Percentiles rank a stretch among this genome's conserved stretches.
These are phyloP conservation scores for Drosophila saltans DNA, from an alignment of 1,140 invertebrate genomes.

Conservation along the genomic window DNA sequence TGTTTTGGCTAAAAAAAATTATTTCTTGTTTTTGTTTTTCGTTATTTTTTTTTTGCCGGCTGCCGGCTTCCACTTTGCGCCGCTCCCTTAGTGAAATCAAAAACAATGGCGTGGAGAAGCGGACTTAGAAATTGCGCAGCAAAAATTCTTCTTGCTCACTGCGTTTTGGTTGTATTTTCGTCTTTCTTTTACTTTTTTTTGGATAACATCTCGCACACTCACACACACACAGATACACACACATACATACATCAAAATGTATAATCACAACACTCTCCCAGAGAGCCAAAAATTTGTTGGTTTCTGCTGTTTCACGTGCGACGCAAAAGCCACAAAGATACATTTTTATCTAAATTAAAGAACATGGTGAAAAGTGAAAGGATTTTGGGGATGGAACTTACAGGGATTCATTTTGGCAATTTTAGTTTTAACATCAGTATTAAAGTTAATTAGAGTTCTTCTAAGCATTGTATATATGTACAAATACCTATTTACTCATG, in stretches of 20 bases:
- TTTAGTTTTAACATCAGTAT: background rate
- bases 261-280: conserved; percentile 19
- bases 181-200: conserved; percentile 36
- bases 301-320: conserved; percentile 28
- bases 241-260: background rate
- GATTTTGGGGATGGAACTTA: background rate
- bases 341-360: conserved; percentile 7
- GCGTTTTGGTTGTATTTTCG: conserved; percentile 44
- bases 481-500: too few species aligned
- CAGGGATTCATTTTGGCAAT: background rate
- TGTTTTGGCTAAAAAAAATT: conserved; percentile 18
- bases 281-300: conserved; percentile 24
- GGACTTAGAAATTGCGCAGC: conserved; percentile 73
- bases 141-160: conserved; percentile 28
- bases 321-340: conserved; percentile 41
- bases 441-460: too few species aligned
- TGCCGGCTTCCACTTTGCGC: background rate
- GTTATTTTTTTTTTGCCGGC: conserved; percentile 14
- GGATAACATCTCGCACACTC: conserved; percentile 41
- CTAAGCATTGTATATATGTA: too few species aligned
- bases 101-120: conserved; percentile 24
- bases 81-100: conserved; percentile 15
- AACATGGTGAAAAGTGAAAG: conserved; percentile 2
- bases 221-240: conserved; percentile 29
- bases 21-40: conserved; percentile 7